phyloP scores from a whole-genome alignment of 1,140 invertebrate genomes.

The Pantala flavescens region DNA sequence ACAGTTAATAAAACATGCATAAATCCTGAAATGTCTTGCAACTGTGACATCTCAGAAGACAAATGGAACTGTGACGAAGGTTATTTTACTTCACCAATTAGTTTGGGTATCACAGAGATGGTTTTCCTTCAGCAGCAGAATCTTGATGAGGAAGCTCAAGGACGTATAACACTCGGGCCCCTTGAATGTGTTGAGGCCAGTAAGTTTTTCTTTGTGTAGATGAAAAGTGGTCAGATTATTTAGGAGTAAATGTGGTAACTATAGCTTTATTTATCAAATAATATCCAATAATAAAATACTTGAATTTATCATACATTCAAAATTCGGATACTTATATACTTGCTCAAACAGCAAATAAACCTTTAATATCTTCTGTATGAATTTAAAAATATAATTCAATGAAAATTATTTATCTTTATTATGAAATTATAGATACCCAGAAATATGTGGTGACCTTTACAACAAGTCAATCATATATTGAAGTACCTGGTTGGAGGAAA shows the following conservation, averaged over 20 bases:
- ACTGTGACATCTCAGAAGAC: constrained; percentile 70
- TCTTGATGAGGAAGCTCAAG: constrained; percentile 66
- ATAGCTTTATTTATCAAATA: background rate
- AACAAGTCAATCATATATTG: constrained; percentile 80
- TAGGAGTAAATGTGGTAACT: too few relatives aligned
- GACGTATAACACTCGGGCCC: constrained; percentile 76
- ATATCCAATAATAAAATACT: background rate
- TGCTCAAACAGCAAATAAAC: background rate
- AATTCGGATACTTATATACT: too few relatives aligned
- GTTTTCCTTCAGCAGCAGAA: constrained; percentile 78
- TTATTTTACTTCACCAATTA: constrained; percentile 61
- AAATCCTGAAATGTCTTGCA: constrained; percentile 69
- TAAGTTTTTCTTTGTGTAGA: constrained; percentile 44
- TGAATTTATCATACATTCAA: too few relatives aligned
- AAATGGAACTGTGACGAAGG: constrained; percentile 84
- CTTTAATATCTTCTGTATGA: constrained; percentile 15
- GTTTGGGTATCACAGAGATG: constrained; percentile 82
- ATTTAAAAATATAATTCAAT: too few relatives aligned
- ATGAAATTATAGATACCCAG: constrained; percentile 61
- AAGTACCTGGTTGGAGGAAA: constrained; percentile 82
- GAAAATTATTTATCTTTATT: too few relatives aligned
- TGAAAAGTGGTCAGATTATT: too few relatives aligned
- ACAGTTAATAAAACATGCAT: constrained; percentile 66
- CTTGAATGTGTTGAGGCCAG: constrained; percentile 89
- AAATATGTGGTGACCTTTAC: constrained; percentile 88